These are phyloP conservation scores for Psilopogon haemacephalus DNA, from an alignment of 2,113 vertebrate species.

Conservation along the genomic window DNA sequence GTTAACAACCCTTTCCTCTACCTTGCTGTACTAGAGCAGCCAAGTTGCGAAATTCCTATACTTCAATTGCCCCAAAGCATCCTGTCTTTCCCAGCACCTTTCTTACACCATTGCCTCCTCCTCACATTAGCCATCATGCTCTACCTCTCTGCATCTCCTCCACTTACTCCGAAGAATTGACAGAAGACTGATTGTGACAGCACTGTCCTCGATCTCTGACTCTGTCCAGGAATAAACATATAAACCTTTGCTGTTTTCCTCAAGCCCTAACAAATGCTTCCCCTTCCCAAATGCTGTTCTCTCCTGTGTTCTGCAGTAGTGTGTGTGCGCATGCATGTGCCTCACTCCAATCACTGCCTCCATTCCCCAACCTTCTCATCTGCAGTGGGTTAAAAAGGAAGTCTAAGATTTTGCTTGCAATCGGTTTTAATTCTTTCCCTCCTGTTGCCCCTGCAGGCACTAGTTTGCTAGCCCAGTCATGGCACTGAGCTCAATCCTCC, in stretches of 20 bases:
- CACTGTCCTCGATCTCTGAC: rapidly evolving
- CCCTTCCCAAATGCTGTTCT: neutral
- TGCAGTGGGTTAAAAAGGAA: slow-evolving; percentile 8
- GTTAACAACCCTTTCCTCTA: neutral
- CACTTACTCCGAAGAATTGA: neutral
- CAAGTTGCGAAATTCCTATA: neutral
- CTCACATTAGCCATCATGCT: neutral
- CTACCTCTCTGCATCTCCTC: neutral
- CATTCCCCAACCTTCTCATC: neutral
- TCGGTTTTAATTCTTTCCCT: slow-evolving; percentile 49
- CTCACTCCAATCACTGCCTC: neutral
- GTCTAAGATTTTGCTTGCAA: slow-evolving; percentile 18
- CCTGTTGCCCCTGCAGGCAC: slow-evolving; percentile 39
- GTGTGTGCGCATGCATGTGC: neutral
- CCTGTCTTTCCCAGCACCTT: neutral
- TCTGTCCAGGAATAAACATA: neutral
- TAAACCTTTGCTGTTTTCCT: neutral
- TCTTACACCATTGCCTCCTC: neutral
- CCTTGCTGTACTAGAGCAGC: neutral
- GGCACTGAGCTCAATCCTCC: neutral
- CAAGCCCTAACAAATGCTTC: neutral
- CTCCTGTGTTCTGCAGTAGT: neutral
- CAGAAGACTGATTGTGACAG: neutral
- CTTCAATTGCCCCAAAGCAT: neutral
- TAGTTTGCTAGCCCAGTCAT: neutral